phyloP scores from a whole-genome alignment of 2,113 vertebrate species.

The Cranoglanis bouderius region DNA sequence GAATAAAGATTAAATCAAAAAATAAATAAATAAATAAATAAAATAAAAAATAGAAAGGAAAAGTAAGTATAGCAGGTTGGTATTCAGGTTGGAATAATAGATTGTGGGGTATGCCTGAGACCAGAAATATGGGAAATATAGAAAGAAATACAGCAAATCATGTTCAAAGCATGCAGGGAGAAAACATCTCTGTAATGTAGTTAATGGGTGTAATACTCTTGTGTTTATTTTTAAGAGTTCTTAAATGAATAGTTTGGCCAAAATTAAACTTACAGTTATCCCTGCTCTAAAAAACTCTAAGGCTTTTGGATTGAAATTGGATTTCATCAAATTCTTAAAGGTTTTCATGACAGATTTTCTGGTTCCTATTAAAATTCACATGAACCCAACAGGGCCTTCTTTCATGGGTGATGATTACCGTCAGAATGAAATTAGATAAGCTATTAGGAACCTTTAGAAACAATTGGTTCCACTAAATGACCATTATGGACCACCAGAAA shows the following conservation, averaged over 20 bases:
- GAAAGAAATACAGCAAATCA: conserved; percentile 27
- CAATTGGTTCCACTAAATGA: not conserved
- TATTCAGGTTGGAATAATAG: not conserved
- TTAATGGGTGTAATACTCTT: conserved; percentile 47
- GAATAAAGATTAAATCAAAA: not conserved
- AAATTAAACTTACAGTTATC: not conserved
- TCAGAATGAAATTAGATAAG: not conserved
- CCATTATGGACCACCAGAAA: not conserved
- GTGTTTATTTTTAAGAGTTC: conserved; percentile 34
- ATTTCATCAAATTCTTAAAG: not conserved
- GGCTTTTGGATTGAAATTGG: not conserved
- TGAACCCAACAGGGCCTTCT: not conserved
- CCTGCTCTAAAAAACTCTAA: not conserved
- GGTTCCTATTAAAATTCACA: not conserved
- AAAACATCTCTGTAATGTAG: conserved; percentile 39
- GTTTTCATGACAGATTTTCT: not conserved
- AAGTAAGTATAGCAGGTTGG: not conserved
- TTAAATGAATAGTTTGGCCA: not conserved
- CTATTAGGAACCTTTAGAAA: not conserved
- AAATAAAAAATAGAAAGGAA: not conserved
- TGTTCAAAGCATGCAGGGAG: conserved; percentile 16
- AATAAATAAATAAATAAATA: not conserved
- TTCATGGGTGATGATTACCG: not conserved
- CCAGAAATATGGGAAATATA: not conserved
- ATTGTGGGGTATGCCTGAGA: conserved; percentile 1